phyloP scores from a whole-genome alignment of 1,140 invertebrate genomes.

The Papilio aristodemus region DNA sequence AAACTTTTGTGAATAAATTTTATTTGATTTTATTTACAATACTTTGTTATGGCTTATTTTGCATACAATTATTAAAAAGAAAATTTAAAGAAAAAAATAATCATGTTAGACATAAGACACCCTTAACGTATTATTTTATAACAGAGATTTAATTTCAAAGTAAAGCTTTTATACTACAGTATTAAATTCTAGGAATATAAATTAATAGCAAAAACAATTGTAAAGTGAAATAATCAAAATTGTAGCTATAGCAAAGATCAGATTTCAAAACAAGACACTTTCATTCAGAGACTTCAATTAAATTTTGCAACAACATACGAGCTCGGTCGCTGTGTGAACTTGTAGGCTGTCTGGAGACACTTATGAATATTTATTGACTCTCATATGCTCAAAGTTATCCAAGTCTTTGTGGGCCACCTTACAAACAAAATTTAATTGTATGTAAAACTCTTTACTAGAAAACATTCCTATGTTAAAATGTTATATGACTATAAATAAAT shows the following conservation, averaged over 20 bases:
- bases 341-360: neutral
- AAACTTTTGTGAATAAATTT: neutral
- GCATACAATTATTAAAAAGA: neutral
- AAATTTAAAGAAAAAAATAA: neutral
- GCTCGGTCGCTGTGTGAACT: neutral
- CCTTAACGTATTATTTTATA: too few species aligned
- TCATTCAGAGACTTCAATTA: neutral
- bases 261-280: neutral
- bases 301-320: neutral
- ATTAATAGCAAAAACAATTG: too few species aligned
- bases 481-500: too few species aligned
- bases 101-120: too few species aligned
- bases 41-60: neutral
- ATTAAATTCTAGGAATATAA: too few species aligned
- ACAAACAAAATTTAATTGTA: too few species aligned
- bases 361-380: slow-evolving; percentile 9
- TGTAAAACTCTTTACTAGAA: too few species aligned
- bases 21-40: neutral
- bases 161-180: too few species aligned
- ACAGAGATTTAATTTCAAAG: too few species aligned
- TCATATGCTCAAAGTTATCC: neutral
- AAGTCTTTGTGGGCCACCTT: neutral
- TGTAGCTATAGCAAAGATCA: too few species aligned
- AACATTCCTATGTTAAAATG: too few species aligned
- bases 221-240: too few species aligned